Evolutionary conservation across 2,113 vertebrate genomes (phyloP), one percentile per base, ranked within the genome.

Genomic region (Protobothrops mucrosquamatus): DNA sequence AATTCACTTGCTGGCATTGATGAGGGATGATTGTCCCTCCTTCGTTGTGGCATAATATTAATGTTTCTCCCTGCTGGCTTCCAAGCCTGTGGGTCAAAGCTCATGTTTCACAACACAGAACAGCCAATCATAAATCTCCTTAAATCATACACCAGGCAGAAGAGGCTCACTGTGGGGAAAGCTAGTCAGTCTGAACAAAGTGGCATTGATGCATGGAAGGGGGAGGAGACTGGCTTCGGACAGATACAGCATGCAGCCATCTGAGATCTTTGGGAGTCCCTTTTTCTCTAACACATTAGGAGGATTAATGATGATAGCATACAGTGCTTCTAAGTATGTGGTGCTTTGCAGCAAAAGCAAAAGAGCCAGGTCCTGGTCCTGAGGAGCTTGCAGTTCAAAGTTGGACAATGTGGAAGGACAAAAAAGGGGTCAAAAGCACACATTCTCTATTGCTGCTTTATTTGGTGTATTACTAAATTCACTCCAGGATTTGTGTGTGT

Each of bases 61-160:
- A 99, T 99, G 98, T 97, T 97, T 98, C 97, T 97, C 97, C 97
- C 98, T 96, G 95, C 97, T 97, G 97, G 95, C 96, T 98, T 97
- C 97, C 96, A 97, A 98, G 98, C 98, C 98, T 94, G 96, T 97
- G 98, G 98, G 98, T 99, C 98, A 99, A 98, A 98, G 98, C 98
- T 97, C 95, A 94, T 98, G 98, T 98, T 98, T 98, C 98, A 98
- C 98, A 98, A 98, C 98, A 98, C 56, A 85, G 98, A 98, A 98
- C 98, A 97, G 97, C 94, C 96, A 95, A 97, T 98, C 98, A 99
- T 99, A 99, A 99, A 99, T 99, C 98, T 99, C 98, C 98, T 98
- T 98, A 99, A 99, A 98, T 99, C 98, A 98, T 98, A 98, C 97
- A 98, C 97, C 97, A 98, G 97, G 98, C 98, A 96, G 97, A 97